phyloP scores from a whole-genome alignment of 1,140 invertebrate genomes.

The Argopecten irradians region DNA sequence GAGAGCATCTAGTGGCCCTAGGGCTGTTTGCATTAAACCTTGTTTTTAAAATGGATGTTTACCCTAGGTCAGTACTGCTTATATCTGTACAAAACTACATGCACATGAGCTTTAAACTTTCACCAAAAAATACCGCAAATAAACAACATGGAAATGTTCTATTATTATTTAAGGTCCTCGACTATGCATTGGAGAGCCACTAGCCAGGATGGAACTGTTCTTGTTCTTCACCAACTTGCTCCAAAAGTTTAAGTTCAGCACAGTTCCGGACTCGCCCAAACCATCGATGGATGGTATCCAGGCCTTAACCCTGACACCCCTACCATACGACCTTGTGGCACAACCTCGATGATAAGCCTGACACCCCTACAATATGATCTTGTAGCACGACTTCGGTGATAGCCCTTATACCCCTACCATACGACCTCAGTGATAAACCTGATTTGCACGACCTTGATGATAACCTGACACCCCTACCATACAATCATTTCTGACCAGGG shows the following conservation, averaged over 20 bases:
- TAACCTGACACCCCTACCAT: too few relatives aligned
- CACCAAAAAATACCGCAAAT: not conserved
- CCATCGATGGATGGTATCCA: conserved; percentile 56
- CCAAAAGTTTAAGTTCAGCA: conserved; percentile 63
- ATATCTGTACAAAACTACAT: not conserved
- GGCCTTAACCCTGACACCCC: conserved; percentile 57
- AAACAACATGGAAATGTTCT: not conserved
- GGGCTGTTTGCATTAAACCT: not conserved
- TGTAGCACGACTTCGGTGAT: not conserved
- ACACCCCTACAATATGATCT: not conserved
- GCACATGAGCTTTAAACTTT: not conserved
- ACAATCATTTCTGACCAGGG: too few relatives aligned
- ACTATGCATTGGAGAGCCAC: conserved; percentile 66
- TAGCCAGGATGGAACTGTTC: conserved; percentile 73
- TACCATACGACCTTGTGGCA: conserved; percentile 56
- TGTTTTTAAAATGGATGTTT: not conserved
- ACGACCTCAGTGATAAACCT: too few relatives aligned
- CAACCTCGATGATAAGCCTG: not conserved
- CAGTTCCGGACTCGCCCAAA: conserved; percentile 30
- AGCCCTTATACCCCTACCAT: too few relatives aligned
- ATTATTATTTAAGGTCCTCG: conserved; percentile 82
- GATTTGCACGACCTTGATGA: too few relatives aligned
- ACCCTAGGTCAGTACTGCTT: not conserved
- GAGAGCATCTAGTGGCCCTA: too few relatives aligned
- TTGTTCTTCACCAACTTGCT: conserved; percentile 71